These are phyloP conservation scores for Philonicus albiceps DNA, from an alignment of 2,888 invertebrate genomes.

Conservation along the genomic window DNA sequence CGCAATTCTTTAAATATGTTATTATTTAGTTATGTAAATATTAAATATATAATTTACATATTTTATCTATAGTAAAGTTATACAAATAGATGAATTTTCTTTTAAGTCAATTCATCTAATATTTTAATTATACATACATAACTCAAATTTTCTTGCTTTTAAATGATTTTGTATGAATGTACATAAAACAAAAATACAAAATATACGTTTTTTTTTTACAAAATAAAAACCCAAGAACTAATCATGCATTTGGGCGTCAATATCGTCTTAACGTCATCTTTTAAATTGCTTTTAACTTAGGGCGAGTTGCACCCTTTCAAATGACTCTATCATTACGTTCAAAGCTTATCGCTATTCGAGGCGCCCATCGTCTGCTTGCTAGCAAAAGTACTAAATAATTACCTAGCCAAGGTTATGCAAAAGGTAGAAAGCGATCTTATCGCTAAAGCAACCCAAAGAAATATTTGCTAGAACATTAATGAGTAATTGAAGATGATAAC, in stretches of 20 bases:
- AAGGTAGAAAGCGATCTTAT: neutral
- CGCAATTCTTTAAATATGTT: no score
- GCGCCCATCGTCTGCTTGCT: neutral
- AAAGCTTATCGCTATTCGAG: neutral
- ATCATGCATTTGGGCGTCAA: neutral
- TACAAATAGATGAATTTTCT: no score
- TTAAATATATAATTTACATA: no score
- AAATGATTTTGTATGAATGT: neutral
- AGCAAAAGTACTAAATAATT: neutral
- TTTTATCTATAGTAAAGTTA: no score
- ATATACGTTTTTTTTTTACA: neutral
- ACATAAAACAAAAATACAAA: neutral
- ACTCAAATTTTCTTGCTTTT: no score
- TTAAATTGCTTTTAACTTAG: neutral
- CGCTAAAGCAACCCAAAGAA: neutral
- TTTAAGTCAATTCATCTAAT: no score
- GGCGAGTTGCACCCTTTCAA: neutral
- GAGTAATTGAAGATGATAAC: neutral
- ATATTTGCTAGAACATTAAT: neutral
- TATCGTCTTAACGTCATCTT: neutral
- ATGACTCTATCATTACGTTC: neutral
- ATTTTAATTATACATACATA: no score
- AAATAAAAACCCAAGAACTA: neutral
- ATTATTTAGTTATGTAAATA: no score
- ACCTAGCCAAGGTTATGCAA: neutral